Percentiles rank a stretch among this genome's conserved stretches.
Evolutionary conservation across 2,888 invertebrate genomes (phyloP).

Genomic region (Gryllus longicercus): DNA sequence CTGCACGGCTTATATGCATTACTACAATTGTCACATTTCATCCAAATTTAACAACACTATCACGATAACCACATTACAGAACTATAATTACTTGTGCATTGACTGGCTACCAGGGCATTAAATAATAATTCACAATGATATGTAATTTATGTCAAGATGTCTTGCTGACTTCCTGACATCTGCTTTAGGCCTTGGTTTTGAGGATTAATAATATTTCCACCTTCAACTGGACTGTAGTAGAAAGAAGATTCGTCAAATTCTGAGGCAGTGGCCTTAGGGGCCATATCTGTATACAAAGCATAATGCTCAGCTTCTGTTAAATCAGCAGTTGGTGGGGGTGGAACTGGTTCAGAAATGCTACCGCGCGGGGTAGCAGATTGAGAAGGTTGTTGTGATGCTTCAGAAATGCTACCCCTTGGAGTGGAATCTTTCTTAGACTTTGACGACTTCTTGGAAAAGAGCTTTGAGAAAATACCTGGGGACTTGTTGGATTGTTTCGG

Average conservation of each 20-base stretch:
- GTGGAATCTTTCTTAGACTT: constrained; percentile 28
- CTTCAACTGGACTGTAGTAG: constrained; percentile 81
- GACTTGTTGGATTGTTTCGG: constrained; percentile 27
- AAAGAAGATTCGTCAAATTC: constrained; percentile 86
- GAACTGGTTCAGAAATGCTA: constrained; percentile 34
- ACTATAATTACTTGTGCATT: too few relatives aligned
- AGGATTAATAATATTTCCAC: constrained; percentile 59
- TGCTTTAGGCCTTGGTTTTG: constrained; percentile 20
- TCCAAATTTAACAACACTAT: constrained; percentile 18
- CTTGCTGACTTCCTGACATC: constrained; percentile 22
- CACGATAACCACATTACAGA: too few relatives aligned
- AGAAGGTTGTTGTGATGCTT: neutral
- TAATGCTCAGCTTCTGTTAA: constrained; percentile 85
- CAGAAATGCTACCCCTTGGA: neutral
- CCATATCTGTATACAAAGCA: constrained; percentile 80
- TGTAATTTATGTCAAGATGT: constrained; percentile 33
- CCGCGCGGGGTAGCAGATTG: neutral
- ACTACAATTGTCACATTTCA: neutral
- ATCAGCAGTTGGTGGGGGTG: constrained; percentile 54
- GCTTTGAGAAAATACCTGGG: constrained; percentile 39
- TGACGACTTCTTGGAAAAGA: constrained; percentile 37
- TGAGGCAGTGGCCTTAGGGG: constrained; percentile 79
- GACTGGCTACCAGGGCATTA: neutral
- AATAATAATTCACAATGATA: neutral
- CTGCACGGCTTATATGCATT: too few relatives aligned